Evolutionary conservation across 2,888 invertebrate species (phyloP), one percentile per base, ranked within the genome.

Genomic region (Eristalis intricaria): DNA sequence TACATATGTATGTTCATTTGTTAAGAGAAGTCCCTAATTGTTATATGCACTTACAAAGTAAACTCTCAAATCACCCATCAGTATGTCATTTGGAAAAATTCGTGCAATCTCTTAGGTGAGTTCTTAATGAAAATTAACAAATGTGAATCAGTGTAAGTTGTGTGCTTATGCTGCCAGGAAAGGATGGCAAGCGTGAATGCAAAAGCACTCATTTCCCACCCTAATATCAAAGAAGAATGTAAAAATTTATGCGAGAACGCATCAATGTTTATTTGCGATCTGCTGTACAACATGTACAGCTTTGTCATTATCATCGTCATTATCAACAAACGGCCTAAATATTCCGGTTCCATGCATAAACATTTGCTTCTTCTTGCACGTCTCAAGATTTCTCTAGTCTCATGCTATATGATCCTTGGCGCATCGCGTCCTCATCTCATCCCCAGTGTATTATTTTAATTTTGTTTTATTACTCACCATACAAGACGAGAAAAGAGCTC

Each of bases 381-480:
- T 86, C 82, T 86, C 77, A 86, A 82, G 82, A 82, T 77, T 69
- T 81, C 38, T 68, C 35, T 58, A 26, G 60, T 40, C 32, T 65
- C 56, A 50, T 23, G 29, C 43, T 68, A 35, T 73, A 43, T 66
- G 69, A 74, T 81, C 74, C 74, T 63, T 83, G 81, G 82, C 73
- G 78, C 78, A 78, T 74, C 73, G 64, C 71, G 40, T 77, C 79
- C 15, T 83, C 75, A 79, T 73, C 75, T 66, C 64, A 76, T 84
- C 89, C 83, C 88, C 22, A 8, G 88, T 75, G 89, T 84, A 77
- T 88, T 88, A 89, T 89, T 89, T 88, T 85, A 89, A 89, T 88
- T 89, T 89, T 88, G 88, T 88, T 89, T 89, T 88, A 89, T 85
- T 88, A 88, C 89, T 89, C 82, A 88, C 76, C 82, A 68, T 80